These are phyloP conservation scores for Myripristis murdjan DNA, from an alignment of 2,797 vertebrate genomes.

Conservation along the genomic window DNA sequence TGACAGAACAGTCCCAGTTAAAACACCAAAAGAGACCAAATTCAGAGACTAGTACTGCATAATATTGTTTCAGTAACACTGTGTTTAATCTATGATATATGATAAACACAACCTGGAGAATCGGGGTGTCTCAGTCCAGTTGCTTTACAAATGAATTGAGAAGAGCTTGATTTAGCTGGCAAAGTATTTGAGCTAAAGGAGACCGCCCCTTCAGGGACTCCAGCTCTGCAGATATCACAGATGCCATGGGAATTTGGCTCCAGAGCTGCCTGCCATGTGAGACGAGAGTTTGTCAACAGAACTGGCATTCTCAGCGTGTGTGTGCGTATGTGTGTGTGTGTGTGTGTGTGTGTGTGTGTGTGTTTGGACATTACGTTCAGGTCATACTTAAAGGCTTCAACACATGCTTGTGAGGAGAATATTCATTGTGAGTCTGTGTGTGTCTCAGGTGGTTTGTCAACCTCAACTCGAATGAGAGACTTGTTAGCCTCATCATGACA, in stretches of 20 bases:
- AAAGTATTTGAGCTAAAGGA: slow-evolving; percentile 41
- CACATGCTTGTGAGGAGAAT: slow-evolving; percentile 14
- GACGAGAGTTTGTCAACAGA: slow-evolving; percentile 55
- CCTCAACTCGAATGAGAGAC: slow-evolving; percentile 24
- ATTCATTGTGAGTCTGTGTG: slow-evolving; percentile 11
- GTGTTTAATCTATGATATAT: not conserved
- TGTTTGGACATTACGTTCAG: slow-evolving; percentile 18
- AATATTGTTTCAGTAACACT: slow-evolving; percentile 11
- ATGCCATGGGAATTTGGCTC: slow-evolving; percentile 58
- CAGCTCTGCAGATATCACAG: slow-evolving; percentile 62
- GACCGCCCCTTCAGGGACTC: slow-evolving; percentile 45
- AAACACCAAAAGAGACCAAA: too few relatives aligned
- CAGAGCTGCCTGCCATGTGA: slow-evolving; percentile 32
- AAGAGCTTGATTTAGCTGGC: slow-evolving; percentile 39
- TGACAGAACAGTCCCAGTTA: too few relatives aligned
- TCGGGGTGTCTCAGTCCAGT: slow-evolving; percentile 12
- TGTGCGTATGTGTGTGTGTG: slow-evolving; percentile 1
- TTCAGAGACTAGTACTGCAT: not conserved
- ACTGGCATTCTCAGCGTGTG: slow-evolving; percentile 28
- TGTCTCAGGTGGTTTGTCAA: slow-evolving; percentile 29
- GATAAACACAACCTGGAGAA: not conserved
- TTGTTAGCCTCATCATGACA: slow-evolving; percentile 21
- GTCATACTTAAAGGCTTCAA: slow-evolving; percentile 34
- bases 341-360: slow-evolving; percentile 5
- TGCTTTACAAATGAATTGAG: slow-evolving; percentile 14